Evolutionary conservation across 30 jellyfish, hydroid and myxozoan genomes (phyloP), one percentile per base, ranked within the genome.

Genomic region (Hydractinia symbiolongicarpus): DNA sequence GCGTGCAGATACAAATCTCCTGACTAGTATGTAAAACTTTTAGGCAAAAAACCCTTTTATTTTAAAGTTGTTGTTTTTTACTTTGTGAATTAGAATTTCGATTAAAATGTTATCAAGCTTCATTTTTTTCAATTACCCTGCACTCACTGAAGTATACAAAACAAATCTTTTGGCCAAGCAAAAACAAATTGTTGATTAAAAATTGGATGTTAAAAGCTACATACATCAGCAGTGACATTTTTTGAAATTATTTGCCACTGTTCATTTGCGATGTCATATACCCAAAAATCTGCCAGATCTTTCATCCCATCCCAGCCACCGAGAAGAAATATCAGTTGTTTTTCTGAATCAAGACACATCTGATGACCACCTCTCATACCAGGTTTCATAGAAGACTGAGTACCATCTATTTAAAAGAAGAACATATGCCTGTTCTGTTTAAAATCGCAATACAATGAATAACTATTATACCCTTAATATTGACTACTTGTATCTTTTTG

Each of bases 291-390:
- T 5, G 95, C 79, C 58, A 91, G 69, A 66, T 91, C 98, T 52
- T 86, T 86, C 21, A 81, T 87, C n/a, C 98, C 98, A 80, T 91
- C 98, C 98, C 98, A 91, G 50, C 98, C 98, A 54, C 98, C 98
- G 13, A 86, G 88, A 61, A 91, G 66, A 61, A 87, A 91, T n/a
- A 91, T 82, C 53, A 83, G 82, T 4, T 91, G 82, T n/a, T 79
- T 74, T 30, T 87, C 93, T 5, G 84, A 66, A 60, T 91, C 98
- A 53, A 91, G 84, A 72, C 96, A 91, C 98, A 91, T 91, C 67
- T 91, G 98, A 75, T 91, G 98, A 52, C 98, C 98, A 3, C 98
- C 98, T 8, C 98, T 86, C 96, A 87, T 86, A 4, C 96, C 95
- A n/a, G 98, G 98, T 15, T 86, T 96, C 57, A 57, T 40, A 4